phyloP scores from a whole-genome alignment of 1,140 invertebrate genomes.

The Hyphantria cunea region DNA sequence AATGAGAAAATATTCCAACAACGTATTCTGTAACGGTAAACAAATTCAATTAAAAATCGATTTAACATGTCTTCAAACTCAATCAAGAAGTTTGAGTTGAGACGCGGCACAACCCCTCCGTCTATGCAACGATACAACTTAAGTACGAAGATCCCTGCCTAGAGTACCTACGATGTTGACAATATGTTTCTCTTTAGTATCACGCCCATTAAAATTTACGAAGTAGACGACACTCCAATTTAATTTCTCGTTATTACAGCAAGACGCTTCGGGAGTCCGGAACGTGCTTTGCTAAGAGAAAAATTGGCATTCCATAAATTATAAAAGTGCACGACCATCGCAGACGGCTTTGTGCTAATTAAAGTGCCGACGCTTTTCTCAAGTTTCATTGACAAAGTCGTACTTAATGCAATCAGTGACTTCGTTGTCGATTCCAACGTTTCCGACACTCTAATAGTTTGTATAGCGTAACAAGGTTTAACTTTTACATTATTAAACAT shows the following conservation, averaged over 20 bases:
- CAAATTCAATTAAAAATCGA: conserved; percentile 16
- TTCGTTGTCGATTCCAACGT: not conserved
- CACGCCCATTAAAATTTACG: conserved; percentile 43
- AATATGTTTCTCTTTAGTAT: conserved; percentile 14
- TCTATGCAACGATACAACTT: not conserved
- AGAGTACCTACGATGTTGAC: conserved; percentile 18
- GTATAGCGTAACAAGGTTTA: too few species aligned
- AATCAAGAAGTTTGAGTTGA: conserved; percentile 9
- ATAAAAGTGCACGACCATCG: conserved; percentile 36
- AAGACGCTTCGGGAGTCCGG: conserved; percentile 27
- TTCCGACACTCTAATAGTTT: too few species aligned
- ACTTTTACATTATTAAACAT: too few species aligned
- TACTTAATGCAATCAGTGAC: not conserved
- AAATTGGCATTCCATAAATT: conserved; percentile 52
- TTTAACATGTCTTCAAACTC: conserved; percentile 17
- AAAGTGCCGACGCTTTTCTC: conserved; percentile 26
- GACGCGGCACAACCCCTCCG: conserved; percentile 4
- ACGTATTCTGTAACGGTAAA: not conserved
- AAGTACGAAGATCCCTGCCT: not conserved
- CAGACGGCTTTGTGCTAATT: conserved; percentile 49
- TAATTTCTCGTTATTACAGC: conserved; percentile 53
- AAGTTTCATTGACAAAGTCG: conserved; percentile 13
- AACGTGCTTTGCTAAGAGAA: conserved; percentile 35
- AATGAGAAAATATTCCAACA: not conserved
- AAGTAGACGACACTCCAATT: conserved; percentile 46